These are phyloP conservation scores for Argyra leucocephala DNA, from an alignment of 2,888 invertebrate species.

Conservation along the genomic window DNA sequence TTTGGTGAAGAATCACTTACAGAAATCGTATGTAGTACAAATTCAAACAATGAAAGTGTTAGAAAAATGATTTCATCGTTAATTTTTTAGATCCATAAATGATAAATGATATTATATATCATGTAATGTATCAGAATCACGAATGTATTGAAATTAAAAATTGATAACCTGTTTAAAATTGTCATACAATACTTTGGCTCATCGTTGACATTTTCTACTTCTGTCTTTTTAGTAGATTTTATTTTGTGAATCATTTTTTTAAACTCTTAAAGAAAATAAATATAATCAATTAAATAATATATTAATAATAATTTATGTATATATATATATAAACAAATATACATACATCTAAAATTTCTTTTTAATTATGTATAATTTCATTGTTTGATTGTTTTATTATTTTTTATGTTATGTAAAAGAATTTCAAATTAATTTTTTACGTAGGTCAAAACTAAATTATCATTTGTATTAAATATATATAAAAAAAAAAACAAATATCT, in stretches of 20 bases:
- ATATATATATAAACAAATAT: neutral
- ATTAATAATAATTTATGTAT: neutral
- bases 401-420: slow-evolving; percentile 5
- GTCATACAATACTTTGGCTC: neutral
- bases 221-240: neutral
- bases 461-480: neutral
- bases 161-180: neutral
- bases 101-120: too few relatives aligned
- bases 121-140: too few relatives aligned
- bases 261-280: neutral
- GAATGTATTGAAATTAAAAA: too few relatives aligned
- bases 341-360: neutral
- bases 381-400: slow-evolving; percentile 1
- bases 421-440: neutral
- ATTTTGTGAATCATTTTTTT: neutral
- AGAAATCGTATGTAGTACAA: slow-evolving; percentile 14
- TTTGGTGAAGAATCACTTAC: slow-evolving; percentile 9
- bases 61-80: slow-evolving; percentile 30
- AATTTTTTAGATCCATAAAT: slow-evolving; percentile 21
- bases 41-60: slow-evolving; percentile 28
- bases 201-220: neutral
- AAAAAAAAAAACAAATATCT: neutral
- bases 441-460: slow-evolving; percentile 2
- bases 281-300: neutral
- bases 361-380: neutral